Evolutionary conservation across 2,888 invertebrate species (phyloP).

Genomic region (Amiota communis): DNA sequence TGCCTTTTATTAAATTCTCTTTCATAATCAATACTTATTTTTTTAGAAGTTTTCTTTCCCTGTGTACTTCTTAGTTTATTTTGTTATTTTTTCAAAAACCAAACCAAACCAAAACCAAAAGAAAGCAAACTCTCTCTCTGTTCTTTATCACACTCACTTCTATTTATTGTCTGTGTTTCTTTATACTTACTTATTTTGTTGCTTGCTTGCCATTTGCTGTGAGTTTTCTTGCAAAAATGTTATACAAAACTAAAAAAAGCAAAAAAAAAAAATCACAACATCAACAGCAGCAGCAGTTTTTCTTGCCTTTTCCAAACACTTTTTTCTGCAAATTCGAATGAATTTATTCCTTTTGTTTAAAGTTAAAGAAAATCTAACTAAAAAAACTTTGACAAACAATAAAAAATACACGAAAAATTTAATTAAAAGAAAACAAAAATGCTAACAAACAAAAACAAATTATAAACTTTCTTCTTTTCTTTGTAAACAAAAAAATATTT

Average conservation of each 20-base stretch:
- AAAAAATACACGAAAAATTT: constrained; percentile 32
- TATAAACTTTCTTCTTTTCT: constrained; percentile 59
- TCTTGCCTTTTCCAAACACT: background rate
- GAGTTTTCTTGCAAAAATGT: background rate
- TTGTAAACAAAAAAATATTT: constrained; percentile 26
- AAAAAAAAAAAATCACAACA: background rate
- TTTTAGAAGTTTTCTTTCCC: too few species aligned
- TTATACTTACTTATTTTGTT: too few species aligned
- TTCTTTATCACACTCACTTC: background rate
- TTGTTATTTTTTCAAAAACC: too few species aligned
- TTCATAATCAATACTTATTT: too few species aligned
- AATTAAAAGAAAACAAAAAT: constrained; percentile 38
- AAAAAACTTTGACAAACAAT: constrained; percentile 29
- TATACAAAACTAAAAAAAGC: constrained; percentile 11
- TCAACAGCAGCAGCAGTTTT: background rate
- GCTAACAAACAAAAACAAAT: constrained; percentile 62
- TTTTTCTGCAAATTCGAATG: constrained; percentile 18
- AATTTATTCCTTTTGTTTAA: constrained; percentile 49
- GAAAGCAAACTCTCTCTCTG: too few species aligned
- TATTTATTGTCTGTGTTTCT: background rate
- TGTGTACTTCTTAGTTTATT: too few species aligned
- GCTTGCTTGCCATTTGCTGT: too few species aligned
- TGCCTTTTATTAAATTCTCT: background rate
- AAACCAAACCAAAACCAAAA: too few species aligned
- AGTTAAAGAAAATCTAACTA: constrained; percentile 41